These are phyloP conservation scores for Cranoglanis bouderius DNA, from an alignment of 2,113 vertebrate genomes.

Conservation along the genomic window DNA sequence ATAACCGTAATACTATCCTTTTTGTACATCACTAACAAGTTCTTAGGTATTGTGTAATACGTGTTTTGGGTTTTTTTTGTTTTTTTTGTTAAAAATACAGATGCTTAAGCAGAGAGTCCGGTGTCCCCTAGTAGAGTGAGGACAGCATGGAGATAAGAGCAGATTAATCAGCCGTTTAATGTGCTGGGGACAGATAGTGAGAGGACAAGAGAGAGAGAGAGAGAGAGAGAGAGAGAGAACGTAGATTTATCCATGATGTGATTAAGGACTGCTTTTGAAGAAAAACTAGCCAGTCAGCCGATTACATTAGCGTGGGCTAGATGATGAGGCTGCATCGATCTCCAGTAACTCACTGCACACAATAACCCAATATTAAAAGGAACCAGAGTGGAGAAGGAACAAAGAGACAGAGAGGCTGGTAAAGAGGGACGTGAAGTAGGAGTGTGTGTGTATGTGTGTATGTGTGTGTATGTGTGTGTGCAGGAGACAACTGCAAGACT, in stretches of 20 bases:
- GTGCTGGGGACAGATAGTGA: conserved; percentile 34
- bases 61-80: not conserved
- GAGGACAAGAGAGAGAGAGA: conserved; percentile 9
- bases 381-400: conserved; percentile 43
- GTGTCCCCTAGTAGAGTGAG: conserved; percentile 49
- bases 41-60: not conserved
- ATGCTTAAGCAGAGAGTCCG: conserved; percentile 17
- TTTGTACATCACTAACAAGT: not conserved
- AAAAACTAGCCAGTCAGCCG: conserved; percentile 72
- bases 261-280: conserved; percentile 76
- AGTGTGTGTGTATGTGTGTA: not conserved
- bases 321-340: conserved; percentile 72
- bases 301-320: conserved; percentile 70
- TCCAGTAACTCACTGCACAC: conserved; percentile 63
- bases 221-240: conserved; percentile 30
- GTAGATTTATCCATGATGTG: conserved; percentile 71
- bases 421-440: conserved; percentile 20
- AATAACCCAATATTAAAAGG: conserved; percentile 66
- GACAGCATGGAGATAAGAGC: conserved; percentile 45
- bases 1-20: not conserved
- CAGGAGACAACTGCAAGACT: not conserved
- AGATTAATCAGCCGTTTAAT: conserved; percentile 45
- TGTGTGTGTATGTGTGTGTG: not conserved
- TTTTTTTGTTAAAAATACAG: not conserved
- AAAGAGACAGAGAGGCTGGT: conserved; percentile 29